These are phyloP conservation scores for Acyrthosiphon pisum DNA, from an alignment of 1,140 invertebrate species.

Conservation along the genomic window DNA sequence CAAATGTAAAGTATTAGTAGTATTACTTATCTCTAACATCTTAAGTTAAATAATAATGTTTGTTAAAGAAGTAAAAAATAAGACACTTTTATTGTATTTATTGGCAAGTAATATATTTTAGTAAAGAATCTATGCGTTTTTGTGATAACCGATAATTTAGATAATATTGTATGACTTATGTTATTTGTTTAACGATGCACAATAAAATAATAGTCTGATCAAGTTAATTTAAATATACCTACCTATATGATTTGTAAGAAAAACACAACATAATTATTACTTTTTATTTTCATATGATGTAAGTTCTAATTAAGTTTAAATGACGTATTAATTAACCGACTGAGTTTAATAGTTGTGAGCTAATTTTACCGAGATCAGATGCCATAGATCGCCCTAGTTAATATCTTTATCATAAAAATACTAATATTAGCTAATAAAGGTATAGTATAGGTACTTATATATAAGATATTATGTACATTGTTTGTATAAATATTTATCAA, in stretches of 20 bases:
- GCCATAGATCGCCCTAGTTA: too few species aligned
- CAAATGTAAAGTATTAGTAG: too few species aligned
- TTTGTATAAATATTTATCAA: neutral
- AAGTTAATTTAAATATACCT: neutral
- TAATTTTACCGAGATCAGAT: neutral
- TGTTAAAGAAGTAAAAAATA: neutral
- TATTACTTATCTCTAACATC: too few species aligned
- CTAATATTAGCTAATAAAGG: neutral
- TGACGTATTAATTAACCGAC: neutral
- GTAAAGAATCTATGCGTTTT: neutral
- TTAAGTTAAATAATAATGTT: too few species aligned
- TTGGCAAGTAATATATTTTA: neutral
- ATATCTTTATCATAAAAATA: too few species aligned
- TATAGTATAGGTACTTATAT: neutral
- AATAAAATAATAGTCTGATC: neutral
- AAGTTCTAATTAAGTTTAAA: neutral
- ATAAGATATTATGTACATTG: neutral
- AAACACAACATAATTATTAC: neutral
- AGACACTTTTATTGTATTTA: neutral
- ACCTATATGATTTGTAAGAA: neutral
- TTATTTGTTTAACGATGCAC: neutral
- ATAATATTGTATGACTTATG: neutral
- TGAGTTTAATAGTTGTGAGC: neutral
- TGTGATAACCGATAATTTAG: neutral
- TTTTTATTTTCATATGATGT: neutral